Evolutionary conservation across 2,888 invertebrate genomes (phyloP).

Genomic region (Phanerotoma sp.): DNA sequence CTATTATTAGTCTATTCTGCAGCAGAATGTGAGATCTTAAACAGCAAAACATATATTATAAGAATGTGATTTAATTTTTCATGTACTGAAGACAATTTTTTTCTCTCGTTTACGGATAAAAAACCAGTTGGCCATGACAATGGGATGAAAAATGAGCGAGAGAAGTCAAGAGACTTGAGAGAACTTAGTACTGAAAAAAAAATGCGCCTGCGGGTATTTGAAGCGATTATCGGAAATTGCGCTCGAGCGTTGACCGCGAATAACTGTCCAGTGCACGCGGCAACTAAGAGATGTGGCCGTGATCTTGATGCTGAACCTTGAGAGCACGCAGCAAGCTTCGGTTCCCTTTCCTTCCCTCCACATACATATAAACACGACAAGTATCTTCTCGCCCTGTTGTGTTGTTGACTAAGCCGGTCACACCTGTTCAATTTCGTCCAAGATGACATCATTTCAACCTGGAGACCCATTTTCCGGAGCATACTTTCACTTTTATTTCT

Average conservation of each 20-base stretch:
- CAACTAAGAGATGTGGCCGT: conserved; percentile 16
- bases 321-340: not conserved
- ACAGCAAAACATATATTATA: too few species aligned
- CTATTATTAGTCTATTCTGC: too few species aligned
- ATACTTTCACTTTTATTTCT: conserved; percentile 14
- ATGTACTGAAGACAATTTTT: too few species aligned
- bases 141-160: conserved; percentile 11
- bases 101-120: not conserved
- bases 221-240: conserved; percentile 26
- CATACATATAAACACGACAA: too few species aligned
- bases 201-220: conserved; percentile 15
- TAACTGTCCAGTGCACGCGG: conserved; percentile 22
- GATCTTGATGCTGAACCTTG: conserved; percentile 24
- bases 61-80: too few species aligned
- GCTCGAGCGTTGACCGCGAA: conserved; percentile 28
- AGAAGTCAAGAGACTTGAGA: not conserved
- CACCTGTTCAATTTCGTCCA: conserved; percentile 13
- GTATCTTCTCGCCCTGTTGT: too few species aligned
- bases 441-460: not conserved
- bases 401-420: not conserved
- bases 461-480: conserved; percentile 2
- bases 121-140: not conserved
- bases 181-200: not conserved
- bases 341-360: conserved; percentile 1
- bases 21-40: too few species aligned